Base-by-base conservation (phyloP, 2,113 vertebrate species). In the Dromas ardeola region DNA sequence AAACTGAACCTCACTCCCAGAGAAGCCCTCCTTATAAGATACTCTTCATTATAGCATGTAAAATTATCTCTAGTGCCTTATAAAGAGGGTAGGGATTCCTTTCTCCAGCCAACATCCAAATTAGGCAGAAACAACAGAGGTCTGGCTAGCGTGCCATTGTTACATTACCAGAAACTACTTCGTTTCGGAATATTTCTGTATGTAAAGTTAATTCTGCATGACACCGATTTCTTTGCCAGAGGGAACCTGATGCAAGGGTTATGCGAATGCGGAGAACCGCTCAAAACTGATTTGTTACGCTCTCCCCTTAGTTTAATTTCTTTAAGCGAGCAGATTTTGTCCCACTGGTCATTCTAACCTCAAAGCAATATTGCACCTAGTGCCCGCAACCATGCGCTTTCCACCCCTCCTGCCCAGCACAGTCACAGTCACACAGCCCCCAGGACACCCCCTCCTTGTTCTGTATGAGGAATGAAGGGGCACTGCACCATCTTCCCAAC, bases 291-390 rank as follows among this genome's bases (percentile, higher is more conserved):
- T 95, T 96, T 93, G 56, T 74, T 93, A 50, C 16, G 4, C 73
- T 90, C 66, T 81, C 61, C 50, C 86, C 47, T 40, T 61, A 92
- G 88, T 90, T 95, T 88, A 59, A 84, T 80, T 85, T 94, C 72
- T 96, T 83, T 85, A 86, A 96, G 89, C 0, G 1, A 97, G 86
- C 81, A 73, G 90, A 96, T 97, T 98, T 97, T 97, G 95, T 97
- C 97, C 97, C 96, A 87, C 92, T 94, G 97, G 97, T 98, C 97
- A 63, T 93, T 96, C 91, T 97, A 97, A 97, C 89, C 91, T 93
- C 43, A 84, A 95, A 96, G 79, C 95, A 85, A 91, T 83, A 92
- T 69, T 83, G 73, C 82, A 74, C 95, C 40, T 11, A 71, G 95
- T 2, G 59, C 91, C 86, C 43, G 38, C 90, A 36, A 10, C 95